These are phyloP conservation scores for Zoanthus sociatus DNA, from an alignment of 92 coral and sea anemone genomes.

Conservation along the genomic window DNA sequence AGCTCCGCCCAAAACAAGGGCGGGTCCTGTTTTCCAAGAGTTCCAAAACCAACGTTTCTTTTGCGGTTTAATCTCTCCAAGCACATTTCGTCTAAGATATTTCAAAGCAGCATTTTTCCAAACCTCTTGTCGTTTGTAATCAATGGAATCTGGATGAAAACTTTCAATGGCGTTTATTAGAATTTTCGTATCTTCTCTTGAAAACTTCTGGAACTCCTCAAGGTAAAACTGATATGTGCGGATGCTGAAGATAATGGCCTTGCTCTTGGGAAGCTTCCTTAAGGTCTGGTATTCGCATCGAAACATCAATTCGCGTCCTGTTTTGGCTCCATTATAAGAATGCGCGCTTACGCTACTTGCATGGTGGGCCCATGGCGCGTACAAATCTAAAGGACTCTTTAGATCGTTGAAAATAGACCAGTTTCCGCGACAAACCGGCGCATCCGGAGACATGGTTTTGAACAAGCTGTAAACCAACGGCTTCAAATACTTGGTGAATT, in stretches of 20 bases:
- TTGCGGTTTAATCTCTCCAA: slow-evolving; percentile 11
- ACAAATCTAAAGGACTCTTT: slow-evolving; percentile 61
- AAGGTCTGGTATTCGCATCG: slow-evolving; percentile 72
- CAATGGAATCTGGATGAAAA: slow-evolving; percentile 53
- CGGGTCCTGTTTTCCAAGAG: slow-evolving; percentile 14
- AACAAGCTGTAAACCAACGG: slow-evolving; percentile 65
- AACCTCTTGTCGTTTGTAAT: slow-evolving; percentile 53
- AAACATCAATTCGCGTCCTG: slow-evolving; percentile 63
- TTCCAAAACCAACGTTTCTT: slow-evolving; percentile 6
- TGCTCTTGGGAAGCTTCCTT: slow-evolving; percentile 55
- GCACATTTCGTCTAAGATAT: slow-evolving; percentile 48
- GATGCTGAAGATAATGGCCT: slow-evolving; percentile 69
- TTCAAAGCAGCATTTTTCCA: slow-evolving; percentile 64
- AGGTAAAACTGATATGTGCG: slow-evolving; percentile 69
- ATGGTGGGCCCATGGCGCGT: slow-evolving; percentile 59
- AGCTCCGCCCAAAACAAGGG: slow-evolving; percentile 20
- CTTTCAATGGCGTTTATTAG: slow-evolving; percentile 49
- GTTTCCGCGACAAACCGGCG: slow-evolving; percentile 68
- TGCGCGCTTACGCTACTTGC: slow-evolving; percentile 45
- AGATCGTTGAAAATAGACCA: slow-evolving; percentile 72
- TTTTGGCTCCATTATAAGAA: slow-evolving; percentile 63
- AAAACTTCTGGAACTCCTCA: slow-evolving; percentile 53
- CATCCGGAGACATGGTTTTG: slow-evolving; percentile 67
- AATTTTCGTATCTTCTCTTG: slow-evolving; percentile 42
- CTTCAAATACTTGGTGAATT: slow-evolving; percentile 62